Conservation (phyloP, 1,140 invertebrate genomes). For the Chlorops oryzae region DNA sequence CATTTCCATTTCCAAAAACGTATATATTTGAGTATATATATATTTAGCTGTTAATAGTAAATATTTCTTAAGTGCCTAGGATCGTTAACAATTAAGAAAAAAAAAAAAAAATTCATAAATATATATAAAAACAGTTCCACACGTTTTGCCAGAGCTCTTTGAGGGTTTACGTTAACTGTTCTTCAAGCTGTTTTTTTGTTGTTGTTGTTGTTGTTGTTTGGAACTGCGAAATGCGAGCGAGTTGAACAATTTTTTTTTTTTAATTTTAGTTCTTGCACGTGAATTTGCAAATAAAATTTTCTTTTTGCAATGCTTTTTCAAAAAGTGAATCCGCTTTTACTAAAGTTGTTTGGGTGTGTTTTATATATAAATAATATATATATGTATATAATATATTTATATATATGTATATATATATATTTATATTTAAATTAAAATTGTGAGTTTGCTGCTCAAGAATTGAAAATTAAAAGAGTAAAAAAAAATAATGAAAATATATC, state of each 20-base stretch:
- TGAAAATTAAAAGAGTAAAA: background rate
- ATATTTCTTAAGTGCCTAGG: no score
- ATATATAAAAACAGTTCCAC: no score
- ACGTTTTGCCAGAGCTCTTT: no score
- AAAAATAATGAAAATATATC: no score
- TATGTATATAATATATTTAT: background rate
- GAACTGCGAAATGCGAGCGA: no score
- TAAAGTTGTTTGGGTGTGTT: background rate
- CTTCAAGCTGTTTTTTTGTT: background rate
- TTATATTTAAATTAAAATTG: background rate
- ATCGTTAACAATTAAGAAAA: no score
- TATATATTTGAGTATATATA: no score
- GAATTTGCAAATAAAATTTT: conserved; percentile 4
- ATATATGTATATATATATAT: conserved; percentile 6
- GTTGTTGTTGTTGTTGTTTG: background rate
- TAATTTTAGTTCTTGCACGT: background rate
- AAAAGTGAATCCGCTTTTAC: background rate
- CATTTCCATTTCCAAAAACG: no score
- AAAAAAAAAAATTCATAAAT: no score
- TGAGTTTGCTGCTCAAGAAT: background rate
- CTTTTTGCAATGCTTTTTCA: background rate
- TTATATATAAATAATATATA: conserved; percentile 5
- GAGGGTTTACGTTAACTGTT: background rate
- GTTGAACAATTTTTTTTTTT: conserved; percentile 2
- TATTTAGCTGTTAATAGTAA: no score